These are phyloP conservation scores for Orbicella faveolata DNA, from an alignment of 64 coral and sea anemone genomes.

Conservation along the genomic window DNA sequence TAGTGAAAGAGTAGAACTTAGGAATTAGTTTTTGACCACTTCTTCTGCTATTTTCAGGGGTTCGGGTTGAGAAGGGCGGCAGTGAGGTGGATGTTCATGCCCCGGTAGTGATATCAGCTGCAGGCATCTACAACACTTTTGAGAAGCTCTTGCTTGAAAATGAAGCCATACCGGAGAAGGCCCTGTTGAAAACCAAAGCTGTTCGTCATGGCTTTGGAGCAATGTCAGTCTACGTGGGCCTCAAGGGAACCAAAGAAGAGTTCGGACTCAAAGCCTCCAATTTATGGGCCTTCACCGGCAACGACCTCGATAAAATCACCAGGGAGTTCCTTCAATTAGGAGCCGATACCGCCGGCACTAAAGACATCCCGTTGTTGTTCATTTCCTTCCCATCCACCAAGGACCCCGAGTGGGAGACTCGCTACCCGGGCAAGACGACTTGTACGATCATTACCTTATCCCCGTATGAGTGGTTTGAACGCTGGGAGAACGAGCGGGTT, in stretches of 20 bases:
- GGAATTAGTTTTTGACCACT: background rate
- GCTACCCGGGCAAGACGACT: constrained; percentile 74
- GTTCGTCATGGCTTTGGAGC: constrained; percentile 77
- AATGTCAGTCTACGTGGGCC: constrained; percentile 78
- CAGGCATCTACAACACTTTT: constrained; percentile 90
- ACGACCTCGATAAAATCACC: constrained; percentile 67
- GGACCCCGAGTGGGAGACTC: constrained; percentile 86
- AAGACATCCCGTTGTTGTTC: constrained; percentile 85
- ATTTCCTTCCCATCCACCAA: constrained; percentile 97
- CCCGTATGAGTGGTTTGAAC: constrained; percentile 85
- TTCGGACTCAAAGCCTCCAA: constrained; percentile 76
- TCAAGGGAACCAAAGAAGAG: constrained; percentile 82
- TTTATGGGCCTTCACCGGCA: constrained; percentile 79
- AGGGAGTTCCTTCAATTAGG: constrained; percentile 47
- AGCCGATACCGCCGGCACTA: constrained; percentile 52
- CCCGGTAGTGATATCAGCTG: constrained; percentile 76
- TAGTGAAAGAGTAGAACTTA: background rate
- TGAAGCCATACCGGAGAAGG: constrained; percentile 1
- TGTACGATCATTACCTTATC: constrained; percentile 73
- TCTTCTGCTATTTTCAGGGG: constrained; percentile 50
- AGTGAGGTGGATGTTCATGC: constrained; percentile 86
- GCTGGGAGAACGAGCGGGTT: constrained; percentile 81
- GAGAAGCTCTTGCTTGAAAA: constrained; percentile 56
- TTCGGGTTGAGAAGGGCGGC: constrained; percentile 82
- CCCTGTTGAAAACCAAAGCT: constrained; percentile 33